phyloP scores from a whole-genome alignment of 2,113 vertebrate species.

The Otocyon megalotis region DNA sequence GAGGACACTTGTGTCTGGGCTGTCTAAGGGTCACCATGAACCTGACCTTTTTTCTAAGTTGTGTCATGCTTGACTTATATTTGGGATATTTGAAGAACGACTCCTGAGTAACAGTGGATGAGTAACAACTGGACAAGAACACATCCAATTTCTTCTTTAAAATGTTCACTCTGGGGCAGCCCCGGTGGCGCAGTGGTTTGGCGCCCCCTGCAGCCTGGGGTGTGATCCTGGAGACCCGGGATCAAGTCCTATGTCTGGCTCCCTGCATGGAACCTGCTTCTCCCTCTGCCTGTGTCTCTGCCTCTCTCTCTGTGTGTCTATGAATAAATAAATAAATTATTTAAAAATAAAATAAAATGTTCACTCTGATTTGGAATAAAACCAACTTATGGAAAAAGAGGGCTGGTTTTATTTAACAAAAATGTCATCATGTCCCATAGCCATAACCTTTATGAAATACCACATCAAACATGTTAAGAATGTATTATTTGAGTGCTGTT shows the following conservation, averaged over 20 bases:
- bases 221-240: too few relatives aligned
- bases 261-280: too few relatives aligned
- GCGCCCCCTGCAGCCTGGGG: too few relatives aligned
- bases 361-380: conserved; percentile 8
- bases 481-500: neutral
- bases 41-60: neutral
- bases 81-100: neutral
- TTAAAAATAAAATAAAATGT: neutral
- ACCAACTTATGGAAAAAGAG: neutral
- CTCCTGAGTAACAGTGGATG: neutral
- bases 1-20: neutral
- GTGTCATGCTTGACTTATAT: neutral
- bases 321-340: too few relatives aligned
- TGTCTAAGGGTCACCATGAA: neutral
- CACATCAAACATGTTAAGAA: neutral
- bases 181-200: too few relatives aligned
- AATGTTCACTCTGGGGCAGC: neutral
- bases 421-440: neutral
- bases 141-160: neutral
- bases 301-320: too few relatives aligned
- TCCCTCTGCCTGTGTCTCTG: too few relatives aligned
- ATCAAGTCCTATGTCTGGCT: too few relatives aligned
- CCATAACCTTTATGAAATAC: neutral
- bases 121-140: neutral
- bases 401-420: conserved; percentile 23